These are phyloP conservation scores for Ibidorhyncha struthersii DNA, from an alignment of 2,113 vertebrate species.

Conservation along the genomic window DNA sequence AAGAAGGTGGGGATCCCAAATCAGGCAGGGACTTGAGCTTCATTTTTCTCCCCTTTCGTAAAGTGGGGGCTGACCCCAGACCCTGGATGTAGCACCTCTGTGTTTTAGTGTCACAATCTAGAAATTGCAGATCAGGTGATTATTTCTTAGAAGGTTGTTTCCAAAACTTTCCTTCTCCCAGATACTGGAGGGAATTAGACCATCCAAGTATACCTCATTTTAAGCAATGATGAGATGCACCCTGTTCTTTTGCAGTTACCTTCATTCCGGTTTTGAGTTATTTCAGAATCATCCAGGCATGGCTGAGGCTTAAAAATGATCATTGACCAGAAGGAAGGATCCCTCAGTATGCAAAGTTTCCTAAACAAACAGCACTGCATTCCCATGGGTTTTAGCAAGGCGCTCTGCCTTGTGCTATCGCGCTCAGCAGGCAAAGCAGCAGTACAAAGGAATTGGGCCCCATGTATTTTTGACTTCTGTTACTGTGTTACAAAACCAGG, in stretches of 20 bases:
- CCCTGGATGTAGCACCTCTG: neutral
- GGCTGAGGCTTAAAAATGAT: neutral
- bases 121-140: neutral
- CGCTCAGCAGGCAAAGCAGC: neutral
- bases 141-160: neutral
- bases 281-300: neutral
- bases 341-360: neutral
- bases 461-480: neutral
- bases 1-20: neutral
- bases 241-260: neutral
- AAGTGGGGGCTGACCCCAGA: neutral
- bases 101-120: neutral
- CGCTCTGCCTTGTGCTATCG: fast-evolving
- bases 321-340: neutral
- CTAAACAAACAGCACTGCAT: neutral
- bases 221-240: neutral
- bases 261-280: neutral
- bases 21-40: neutral
- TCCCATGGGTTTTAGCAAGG: neutral
- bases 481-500: fast-evolving
- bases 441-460: neutral
- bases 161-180: neutral
- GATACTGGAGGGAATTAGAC: neutral
- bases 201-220: neutral
- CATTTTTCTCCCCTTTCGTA: neutral